Conservation (phyloP, 2,113 vertebrate genomes). For the Phycodurus eques region DNA sequence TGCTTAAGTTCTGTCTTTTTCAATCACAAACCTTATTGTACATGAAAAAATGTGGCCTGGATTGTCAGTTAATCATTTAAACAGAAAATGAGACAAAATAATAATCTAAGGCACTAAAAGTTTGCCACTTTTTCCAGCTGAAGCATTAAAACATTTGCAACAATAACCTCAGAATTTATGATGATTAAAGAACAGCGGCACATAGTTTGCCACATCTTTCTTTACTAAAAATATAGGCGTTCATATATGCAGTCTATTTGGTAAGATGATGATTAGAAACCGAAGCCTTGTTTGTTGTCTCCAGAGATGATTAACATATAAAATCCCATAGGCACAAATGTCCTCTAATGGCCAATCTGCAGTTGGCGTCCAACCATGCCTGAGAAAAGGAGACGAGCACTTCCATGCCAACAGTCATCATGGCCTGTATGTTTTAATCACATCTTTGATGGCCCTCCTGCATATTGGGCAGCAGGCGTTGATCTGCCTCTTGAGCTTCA, state of each 20-base stretch:
- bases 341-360: conserved; percentile 42
- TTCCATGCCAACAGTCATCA: conserved; percentile 57
- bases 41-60: conserved; percentile 57
- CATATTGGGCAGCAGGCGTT: conserved; percentile 97
- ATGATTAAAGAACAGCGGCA: conserved; percentile 33
- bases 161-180: conserved; percentile 32
- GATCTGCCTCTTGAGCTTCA: conserved; percentile 91
- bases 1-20: conserved; percentile 27
- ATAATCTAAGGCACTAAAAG: conserved; percentile 73
- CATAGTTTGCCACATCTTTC: conserved; percentile 7
- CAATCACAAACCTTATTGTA: conserved; percentile 36
- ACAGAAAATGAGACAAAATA: conserved; percentile 49
- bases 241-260: conserved; percentile 16
- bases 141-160: conserved; percentile 44
- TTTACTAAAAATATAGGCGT: conserved; percentile 24
- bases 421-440: conserved; percentile 96
- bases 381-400: conserved; percentile 37
- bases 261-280: conserved; percentile 8
- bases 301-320: conserved; percentile 23
- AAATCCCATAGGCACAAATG: conserved; percentile 51
- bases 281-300: conserved; percentile 11
- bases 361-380: conserved; percentile 30
- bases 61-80: conserved; percentile 60
- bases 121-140: conserved; percentile 46
- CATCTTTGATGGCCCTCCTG: conserved; percentile 93